Percentiles rank a stretch among this genome's conserved stretches.
These are phyloP conservation scores for Syritta pipiens DNA, from an alignment of 2,888 invertebrate species.

Conservation along the genomic window DNA sequence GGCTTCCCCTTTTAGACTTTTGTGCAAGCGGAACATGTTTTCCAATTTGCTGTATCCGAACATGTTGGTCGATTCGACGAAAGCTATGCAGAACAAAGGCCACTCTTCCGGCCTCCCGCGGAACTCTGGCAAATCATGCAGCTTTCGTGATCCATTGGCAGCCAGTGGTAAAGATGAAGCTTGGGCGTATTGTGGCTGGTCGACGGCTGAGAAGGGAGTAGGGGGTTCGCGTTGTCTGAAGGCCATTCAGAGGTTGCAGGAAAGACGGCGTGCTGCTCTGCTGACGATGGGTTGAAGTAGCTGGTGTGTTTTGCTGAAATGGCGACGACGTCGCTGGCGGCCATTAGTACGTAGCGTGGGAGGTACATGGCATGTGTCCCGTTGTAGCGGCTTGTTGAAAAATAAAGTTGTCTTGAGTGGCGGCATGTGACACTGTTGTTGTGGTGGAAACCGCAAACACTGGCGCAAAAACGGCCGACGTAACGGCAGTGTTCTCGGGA, in stretches of 20 bases:
- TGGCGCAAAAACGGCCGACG: constrained; percentile 1
- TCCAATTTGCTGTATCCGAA: constrained; percentile 40
- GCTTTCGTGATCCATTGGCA: constrained; percentile 4
- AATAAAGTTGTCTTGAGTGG: not conserved
- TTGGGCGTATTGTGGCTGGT: not conserved
- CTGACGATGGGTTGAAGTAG: not conserved
- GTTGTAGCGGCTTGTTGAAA: not conserved
- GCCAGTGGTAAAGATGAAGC: not conserved
- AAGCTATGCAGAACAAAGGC: constrained; percentile 56
- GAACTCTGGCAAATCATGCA: constrained; percentile 49
- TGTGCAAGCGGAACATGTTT: constrained; percentile 42
- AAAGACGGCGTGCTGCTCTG: constrained; percentile 3
- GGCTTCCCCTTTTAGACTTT: constrained; percentile 37
- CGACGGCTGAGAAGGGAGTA: not conserved
- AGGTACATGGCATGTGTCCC: not conserved
- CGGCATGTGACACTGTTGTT: too few species aligned
- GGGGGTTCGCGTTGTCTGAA: not conserved
- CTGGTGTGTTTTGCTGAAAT: not conserved
- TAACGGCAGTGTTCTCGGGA: not conserved
- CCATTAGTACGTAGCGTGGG: not conserved
- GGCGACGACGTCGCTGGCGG: not conserved
- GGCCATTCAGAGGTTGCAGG: not conserved
- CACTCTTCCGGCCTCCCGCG: constrained; percentile 56
- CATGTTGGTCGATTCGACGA: constrained; percentile 33
- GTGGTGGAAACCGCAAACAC: not conserved